Base-by-base conservation (phyloP, 1,140 invertebrate species). In the Sarcophaga bullata region DNA sequence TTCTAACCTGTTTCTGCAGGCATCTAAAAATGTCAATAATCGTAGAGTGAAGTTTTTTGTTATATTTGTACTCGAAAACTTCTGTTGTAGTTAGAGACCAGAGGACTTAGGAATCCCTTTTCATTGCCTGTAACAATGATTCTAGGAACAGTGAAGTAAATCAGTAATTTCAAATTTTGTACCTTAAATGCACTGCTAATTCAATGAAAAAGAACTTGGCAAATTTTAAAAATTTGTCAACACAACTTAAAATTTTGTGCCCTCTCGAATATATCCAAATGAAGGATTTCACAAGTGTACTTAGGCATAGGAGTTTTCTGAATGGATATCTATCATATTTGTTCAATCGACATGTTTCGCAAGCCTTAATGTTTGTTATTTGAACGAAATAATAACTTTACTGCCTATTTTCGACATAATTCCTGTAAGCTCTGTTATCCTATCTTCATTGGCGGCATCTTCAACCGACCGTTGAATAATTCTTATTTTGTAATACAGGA, bases 311-410 rank as follows among this genome's bases (percentile, higher is more conserved):
- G n/a, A n/a, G n/a, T n/a, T n/a, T n/a, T n/a, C n/a, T 58, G n/a
- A 58, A 19, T 49, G 68, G 68, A 9, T 81, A 15, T 72, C 62
- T 62, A 8, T 81, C 80, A 68, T 81, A 81, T 72, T 81, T 81
- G 52, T 73, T 72, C 49, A 72, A 82, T 11, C 84, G 85, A n/a
- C 85, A 86, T 8, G 83, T 58, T 48, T 58, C 62, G 54, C 86
- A 85, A 37, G 73, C 19, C 47, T 82, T 83, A 2, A 80, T 78
- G 37, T 82, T 47, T 54, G 54, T 81, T 80, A 85, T 84, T 37
- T 25, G 46, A 1, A 83, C 84, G 9, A 84, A 86, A 46, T 84
- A 86, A n/a, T 80, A 85, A 73, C 75, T 80, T 8, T 86, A 83
- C 8, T 48, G 11, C 46, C 76, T 75, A 46, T 85, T 86, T 80